These are phyloP conservation scores for Crenuchus spilurus DNA, from an alignment of 2,797 vertebrate genomes.

Conservation along the genomic window DNA sequence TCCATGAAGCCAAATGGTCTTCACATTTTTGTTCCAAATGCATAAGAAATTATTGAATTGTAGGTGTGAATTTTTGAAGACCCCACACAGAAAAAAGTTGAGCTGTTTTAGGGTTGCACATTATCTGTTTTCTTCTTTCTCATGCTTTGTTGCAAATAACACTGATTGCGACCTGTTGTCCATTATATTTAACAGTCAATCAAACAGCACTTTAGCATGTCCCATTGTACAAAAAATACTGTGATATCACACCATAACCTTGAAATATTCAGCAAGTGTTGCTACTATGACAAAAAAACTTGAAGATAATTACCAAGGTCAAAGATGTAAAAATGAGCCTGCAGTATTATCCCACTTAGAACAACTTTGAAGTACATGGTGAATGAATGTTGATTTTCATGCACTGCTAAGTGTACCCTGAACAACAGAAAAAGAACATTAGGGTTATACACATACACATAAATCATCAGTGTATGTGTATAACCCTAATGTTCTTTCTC, in stretches of 20 bases:
- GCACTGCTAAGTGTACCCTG: not conserved
- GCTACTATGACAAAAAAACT: not conserved
- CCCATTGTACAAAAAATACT: no score
- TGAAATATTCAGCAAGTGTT: not conserved
- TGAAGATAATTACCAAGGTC: not conserved
- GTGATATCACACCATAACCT: not conserved
- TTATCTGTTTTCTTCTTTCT: no score
- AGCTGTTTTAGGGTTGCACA: no score
- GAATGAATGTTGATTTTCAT: conserved; percentile 8
- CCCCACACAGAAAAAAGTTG: not conserved
- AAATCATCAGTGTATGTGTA: no score
- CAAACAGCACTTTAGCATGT: no score
- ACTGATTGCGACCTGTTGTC: no score
- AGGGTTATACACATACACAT: no score
- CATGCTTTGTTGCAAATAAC: no score
- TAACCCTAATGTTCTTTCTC: no score
- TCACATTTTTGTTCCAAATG: not conserved
- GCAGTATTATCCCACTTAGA: not conserved
- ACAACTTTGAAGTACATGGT: not conserved
- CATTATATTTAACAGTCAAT: no score
- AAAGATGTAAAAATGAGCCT: not conserved
- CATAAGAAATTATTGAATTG: not conserved
- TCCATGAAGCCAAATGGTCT: not conserved
- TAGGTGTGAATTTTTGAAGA: not conserved
- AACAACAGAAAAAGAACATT: not conserved